Conservation (phyloP, 2,888 invertebrate genomes). For the Epinotia nisella region DNA sequence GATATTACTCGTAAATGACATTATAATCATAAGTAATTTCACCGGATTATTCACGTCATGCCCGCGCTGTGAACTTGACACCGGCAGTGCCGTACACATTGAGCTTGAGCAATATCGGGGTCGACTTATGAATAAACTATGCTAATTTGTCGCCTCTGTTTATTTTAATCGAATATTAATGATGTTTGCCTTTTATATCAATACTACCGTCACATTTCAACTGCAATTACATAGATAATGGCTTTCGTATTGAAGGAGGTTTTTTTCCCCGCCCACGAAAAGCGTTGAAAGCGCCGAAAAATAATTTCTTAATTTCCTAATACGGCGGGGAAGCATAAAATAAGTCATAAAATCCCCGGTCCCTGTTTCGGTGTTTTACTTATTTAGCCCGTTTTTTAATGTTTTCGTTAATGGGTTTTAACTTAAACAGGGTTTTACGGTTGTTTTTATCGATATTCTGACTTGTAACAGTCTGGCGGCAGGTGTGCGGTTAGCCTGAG, state of each 20-base stretch:
- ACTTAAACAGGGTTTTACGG: constrained; percentile 66
- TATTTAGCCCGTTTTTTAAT: constrained; percentile 64
- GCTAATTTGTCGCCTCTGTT: constrained; percentile 30
- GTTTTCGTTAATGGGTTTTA: constrained; percentile 71
- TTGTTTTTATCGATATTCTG: constrained; percentile 63
- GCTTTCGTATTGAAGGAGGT: constrained; percentile 7
- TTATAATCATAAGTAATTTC: constrained; percentile 22
- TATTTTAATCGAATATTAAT: constrained; percentile 46
- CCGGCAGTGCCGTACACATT: constrained; percentile 46
- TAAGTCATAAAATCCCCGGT: constrained; percentile 49
- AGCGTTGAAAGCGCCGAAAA: constrained; percentile 45
- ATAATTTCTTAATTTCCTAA: constrained; percentile 49
- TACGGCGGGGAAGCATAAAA: constrained; percentile 49
- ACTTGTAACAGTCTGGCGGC: constrained; percentile 55
- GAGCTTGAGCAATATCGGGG: constrained; percentile 37
- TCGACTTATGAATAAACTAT: constrained; percentile 40
- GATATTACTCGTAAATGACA: constrained; percentile 24
- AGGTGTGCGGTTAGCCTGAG: constrained; percentile 54
- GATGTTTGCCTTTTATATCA: constrained; percentile 23
- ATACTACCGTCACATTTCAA: constrained; percentile 11
- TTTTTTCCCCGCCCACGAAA: constrained; percentile 33
- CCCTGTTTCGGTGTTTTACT: constrained; percentile 54
- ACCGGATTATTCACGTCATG: constrained; percentile 42
- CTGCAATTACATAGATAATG: constrained; percentile 20
- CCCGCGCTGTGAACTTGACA: constrained; percentile 48